phyloP scores from a whole-genome alignment of 2,888 invertebrate genomes.

The Spodoptera exigua region DNA sequence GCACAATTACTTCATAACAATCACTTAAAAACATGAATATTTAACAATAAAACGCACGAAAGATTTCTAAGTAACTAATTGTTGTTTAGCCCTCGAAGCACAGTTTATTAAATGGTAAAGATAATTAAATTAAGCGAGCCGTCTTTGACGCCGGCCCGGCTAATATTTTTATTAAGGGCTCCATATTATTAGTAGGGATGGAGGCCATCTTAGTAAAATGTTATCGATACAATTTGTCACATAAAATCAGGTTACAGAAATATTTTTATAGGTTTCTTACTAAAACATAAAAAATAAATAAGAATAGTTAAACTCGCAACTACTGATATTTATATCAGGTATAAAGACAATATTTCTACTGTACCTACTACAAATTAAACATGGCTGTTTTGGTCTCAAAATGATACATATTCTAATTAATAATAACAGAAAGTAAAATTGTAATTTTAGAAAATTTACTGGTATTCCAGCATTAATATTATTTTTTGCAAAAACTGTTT shows the following conservation, averaged over 20 bases:
- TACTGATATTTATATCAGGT: too few species aligned
- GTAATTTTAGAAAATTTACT: too few species aligned
- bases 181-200: conserved; percentile 52
- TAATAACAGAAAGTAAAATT: background rate
- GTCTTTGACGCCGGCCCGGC: conserved; percentile 84
- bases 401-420: background rate
- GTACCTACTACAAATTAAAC: background rate
- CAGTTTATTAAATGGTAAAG: conserved; percentile 82
- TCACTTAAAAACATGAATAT: conserved; percentile 46
- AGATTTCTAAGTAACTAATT: conserved; percentile 72
- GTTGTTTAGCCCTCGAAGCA: conserved; percentile 72
- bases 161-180: conserved; percentile 85
- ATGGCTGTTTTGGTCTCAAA: background rate
- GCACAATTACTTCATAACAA: conserved; percentile 34
- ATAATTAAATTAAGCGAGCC: conserved; percentile 86
- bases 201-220: background rate
- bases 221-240: conserved; percentile 24
- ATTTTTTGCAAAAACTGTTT: too few species aligned
- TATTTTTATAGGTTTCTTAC: too few species aligned
- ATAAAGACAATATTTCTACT: background rate
- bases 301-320: too few species aligned
- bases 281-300: too few species aligned
- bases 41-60: conserved; percentile 56
- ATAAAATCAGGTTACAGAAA: too few species aligned
- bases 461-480: too few species aligned